Conservation (phyloP, 2,888 invertebrate genomes). For the Mechanitis messenoides region DNA sequence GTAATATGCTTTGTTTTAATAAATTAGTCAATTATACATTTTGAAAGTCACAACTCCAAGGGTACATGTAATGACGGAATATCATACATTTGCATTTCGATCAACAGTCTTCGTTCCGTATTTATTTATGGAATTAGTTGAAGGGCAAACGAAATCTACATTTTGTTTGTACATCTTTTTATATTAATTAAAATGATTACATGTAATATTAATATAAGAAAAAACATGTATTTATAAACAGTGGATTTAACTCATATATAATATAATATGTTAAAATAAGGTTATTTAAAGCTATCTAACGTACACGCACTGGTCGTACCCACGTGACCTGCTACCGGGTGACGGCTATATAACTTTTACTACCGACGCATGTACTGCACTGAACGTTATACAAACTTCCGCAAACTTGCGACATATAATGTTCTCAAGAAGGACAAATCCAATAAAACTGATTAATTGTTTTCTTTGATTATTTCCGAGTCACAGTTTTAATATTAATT, state of each 20-base stretch:
- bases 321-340: slow-evolving; percentile 49
- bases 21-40: not conserved
- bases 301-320: slow-evolving; percentile 24
- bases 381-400: slow-evolving; percentile 31
- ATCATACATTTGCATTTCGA: slow-evolving; percentile 41
- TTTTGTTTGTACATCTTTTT: no score
- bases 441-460: not conserved
- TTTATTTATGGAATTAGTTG: slow-evolving; percentile 49
- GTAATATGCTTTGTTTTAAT: no score
- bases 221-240: no score
- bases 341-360: slow-evolving; percentile 54
- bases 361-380: slow-evolving; percentile 42
- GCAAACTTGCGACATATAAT: not conserved
- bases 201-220: no score
- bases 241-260: no score
- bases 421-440: not conserved
- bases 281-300: no score
- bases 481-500: not conserved
- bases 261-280: no score
- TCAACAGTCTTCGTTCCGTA: slow-evolving; percentile 39
- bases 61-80: slow-evolving; percentile 45
- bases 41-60: slow-evolving; percentile 51
- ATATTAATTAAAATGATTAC: no score
- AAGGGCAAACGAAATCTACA: slow-evolving; percentile 42
- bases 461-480: not conserved